Conservation (phyloP, 2,888 invertebrate genomes). For the Melinaea menophilus region DNA sequence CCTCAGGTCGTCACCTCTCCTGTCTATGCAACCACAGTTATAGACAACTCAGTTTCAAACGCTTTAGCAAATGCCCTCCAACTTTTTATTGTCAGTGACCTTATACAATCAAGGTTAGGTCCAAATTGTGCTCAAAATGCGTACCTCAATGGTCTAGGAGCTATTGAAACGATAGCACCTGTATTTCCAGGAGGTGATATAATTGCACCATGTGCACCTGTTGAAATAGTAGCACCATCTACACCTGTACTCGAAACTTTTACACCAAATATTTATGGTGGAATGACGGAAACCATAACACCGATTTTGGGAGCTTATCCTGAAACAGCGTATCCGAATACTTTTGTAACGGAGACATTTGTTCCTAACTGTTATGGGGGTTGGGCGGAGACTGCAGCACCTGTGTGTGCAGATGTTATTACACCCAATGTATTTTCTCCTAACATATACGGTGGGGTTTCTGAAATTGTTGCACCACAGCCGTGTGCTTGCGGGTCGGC, state of each 20-base stretch:
- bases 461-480: conserved; percentile 19
- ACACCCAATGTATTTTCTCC: conserved; percentile 19
- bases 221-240: conserved; percentile 28
- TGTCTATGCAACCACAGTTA: conserved; percentile 43
- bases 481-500: conserved; percentile 10
- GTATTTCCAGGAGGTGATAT: conserved; percentile 22
- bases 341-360: conserved; percentile 21
- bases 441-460: conserved; percentile 19
- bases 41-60: conserved; percentile 55
- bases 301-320: conserved; percentile 22
- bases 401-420: conserved; percentile 19
- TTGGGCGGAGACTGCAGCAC: conserved; percentile 20
- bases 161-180: conserved; percentile 26
- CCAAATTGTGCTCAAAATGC: conserved; percentile 18
- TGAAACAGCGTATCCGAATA: conserved; percentile 18
- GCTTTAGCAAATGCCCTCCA: conserved; percentile 57
- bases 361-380: conserved; percentile 22
- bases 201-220: conserved; percentile 22
- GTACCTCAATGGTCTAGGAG: conserved; percentile 23
- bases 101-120: conserved; percentile 40
- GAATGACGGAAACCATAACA: conserved; percentile 19
- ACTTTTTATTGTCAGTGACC: conserved; percentile 53
- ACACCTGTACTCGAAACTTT: conserved; percentile 28
- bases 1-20: conserved; percentile 33
- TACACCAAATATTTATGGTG: conserved; percentile 25